Evolutionary conservation across 53 echinoderm and acorn worm genomes (phyloP).

Genomic region (Crossaster papposus): DNA sequence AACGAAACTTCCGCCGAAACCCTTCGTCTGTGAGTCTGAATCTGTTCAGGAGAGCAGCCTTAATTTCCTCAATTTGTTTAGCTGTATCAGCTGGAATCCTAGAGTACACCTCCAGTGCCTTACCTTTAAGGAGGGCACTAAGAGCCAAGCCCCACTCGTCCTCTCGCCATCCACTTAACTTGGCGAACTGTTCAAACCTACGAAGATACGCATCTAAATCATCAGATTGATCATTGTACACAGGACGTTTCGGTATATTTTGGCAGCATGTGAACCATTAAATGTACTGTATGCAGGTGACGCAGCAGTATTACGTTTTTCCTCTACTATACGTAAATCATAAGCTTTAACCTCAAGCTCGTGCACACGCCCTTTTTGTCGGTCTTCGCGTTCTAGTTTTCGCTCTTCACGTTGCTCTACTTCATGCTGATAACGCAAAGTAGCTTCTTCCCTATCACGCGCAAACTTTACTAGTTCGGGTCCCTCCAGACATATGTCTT

Average conservation of each 20-base stretch:
- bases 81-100: not conserved
- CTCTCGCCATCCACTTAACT: constrained; percentile 29
- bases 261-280: not conserved
- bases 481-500: too few species aligned
- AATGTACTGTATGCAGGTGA: not conserved
- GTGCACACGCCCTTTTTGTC: too few species aligned
- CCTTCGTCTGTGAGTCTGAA: constrained; percentile 56
- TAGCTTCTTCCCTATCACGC: too few species aligned
- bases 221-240: constrained; percentile 37
- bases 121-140: constrained; percentile 50
- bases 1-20: constrained; percentile 46
- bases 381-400: too few species aligned
- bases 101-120: constrained; percentile 46
- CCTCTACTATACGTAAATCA: too few species aligned
- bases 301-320: too few species aligned
- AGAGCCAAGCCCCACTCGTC: constrained; percentile 43
- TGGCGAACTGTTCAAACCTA: constrained; percentile 51
- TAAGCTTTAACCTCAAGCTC: too few species aligned
- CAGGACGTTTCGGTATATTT: constrained; percentile 31
- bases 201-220: constrained; percentile 42
- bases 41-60: constrained; percentile 42
- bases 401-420: too few species aligned
- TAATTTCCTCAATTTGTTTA: constrained; percentile 1
- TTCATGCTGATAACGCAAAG: too few species aligned
- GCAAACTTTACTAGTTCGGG: too few species aligned